These are phyloP conservation scores for Clytia hemisphaerica DNA, from an alignment of 30 jellyfish, hydroid and myxozoan species.

Conservation along the genomic window DNA sequence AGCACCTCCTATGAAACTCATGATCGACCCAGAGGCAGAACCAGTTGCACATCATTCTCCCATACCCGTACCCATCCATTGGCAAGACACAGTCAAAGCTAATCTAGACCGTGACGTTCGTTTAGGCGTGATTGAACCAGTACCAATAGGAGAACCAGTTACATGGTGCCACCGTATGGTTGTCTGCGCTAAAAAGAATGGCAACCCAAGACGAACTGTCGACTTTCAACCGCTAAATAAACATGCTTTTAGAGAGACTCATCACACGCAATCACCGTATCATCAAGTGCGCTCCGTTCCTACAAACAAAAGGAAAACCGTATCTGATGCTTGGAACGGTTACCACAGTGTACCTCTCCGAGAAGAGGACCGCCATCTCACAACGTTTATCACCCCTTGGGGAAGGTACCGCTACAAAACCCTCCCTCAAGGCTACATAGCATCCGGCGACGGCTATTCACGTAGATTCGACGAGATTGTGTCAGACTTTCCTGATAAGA, in stretches of 20 bases:
- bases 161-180: slow-evolving; percentile 44
- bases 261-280: slow-evolving; percentile 45
- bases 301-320: too few species aligned
- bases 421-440: too few species aligned
- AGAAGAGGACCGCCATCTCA: too few species aligned
- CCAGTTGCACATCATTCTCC: slow-evolving; percentile 33
- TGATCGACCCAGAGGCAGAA: slow-evolving; percentile 16
- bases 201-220: slow-evolving; percentile 40
- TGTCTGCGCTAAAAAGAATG: slow-evolving; percentile 16
- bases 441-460: too few species aligned
- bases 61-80: too few species aligned
- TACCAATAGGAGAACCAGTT: slow-evolving; percentile 36
- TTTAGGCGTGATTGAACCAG: slow-evolving; percentile 38
- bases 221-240: slow-evolving; percentile 33
- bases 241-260: slow-evolving; percentile 28
- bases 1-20: neutral
- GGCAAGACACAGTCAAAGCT: slow-evolving; percentile 39
- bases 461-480: too few species aligned
- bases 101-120: slow-evolving; percentile 40
- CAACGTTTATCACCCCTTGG: too few species aligned
- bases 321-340: too few species aligned
- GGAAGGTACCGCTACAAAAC: too few species aligned
- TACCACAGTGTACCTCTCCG: too few species aligned
- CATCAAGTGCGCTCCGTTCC: slow-evolving; percentile 41
- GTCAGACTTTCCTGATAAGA: too few species aligned